Evolutionary conservation across 2,797 vertebrate genomes (phyloP).

Genomic region (Ispidina picta): DNA sequence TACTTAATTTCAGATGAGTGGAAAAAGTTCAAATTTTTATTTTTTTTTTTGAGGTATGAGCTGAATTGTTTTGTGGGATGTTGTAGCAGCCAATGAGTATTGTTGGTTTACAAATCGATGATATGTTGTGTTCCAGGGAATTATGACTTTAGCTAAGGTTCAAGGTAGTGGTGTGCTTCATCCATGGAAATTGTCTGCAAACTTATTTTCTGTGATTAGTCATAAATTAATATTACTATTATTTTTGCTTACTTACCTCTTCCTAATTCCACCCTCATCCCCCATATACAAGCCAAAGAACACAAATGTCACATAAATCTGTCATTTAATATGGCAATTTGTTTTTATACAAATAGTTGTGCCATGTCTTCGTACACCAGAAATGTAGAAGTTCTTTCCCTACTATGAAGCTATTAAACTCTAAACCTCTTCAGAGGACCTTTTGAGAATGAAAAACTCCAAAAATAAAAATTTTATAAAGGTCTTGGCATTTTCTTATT

Average conservation of each 20-base stretch:
- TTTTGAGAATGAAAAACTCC: not conserved
- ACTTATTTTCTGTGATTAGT: not conserved
- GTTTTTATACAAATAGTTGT: not conserved
- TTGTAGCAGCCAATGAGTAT: not conserved
- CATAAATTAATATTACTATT: not conserved
- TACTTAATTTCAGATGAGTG: not conserved
- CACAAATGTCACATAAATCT: not conserved
- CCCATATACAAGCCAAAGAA: not conserved
- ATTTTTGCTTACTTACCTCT: not conserved
- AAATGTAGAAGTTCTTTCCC: not conserved
- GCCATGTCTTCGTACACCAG: not conserved
- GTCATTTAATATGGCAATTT: not conserved
- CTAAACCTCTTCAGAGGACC: not conserved
- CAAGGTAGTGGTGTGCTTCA: not conserved
- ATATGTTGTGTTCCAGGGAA: not conserved
- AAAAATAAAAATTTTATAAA: not conserved
- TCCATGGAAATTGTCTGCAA: not conserved
- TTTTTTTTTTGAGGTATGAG: not conserved
- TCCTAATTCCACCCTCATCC: not conserved
- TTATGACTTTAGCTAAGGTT: not conserved
- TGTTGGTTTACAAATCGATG: not conserved
- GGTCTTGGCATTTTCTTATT: not conserved
- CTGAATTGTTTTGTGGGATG: not conserved
- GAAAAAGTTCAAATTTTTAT: fast-evolving
- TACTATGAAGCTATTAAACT: not conserved